Evolutionary conservation across 2,888 invertebrate genomes (phyloP).

Genomic region (Furcula furcula): DNA sequence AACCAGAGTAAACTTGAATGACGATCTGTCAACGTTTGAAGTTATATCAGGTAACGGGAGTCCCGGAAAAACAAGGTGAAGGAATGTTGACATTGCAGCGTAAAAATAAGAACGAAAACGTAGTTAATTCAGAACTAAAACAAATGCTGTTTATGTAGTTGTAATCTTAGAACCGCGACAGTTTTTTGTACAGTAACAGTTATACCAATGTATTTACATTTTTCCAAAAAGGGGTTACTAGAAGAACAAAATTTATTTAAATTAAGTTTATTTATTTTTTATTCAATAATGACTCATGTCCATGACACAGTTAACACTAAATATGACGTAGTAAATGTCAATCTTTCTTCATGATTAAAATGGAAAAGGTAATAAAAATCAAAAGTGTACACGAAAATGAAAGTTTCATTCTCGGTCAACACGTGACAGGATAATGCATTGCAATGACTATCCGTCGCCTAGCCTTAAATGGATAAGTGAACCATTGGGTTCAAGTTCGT

Average conservation of each 20-base stretch:
- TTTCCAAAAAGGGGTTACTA: no score
- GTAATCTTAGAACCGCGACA: no score
- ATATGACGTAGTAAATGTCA: no score
- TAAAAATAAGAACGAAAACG: not conserved
- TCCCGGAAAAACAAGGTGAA: conserved; percentile 7
- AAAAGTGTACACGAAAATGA: conserved; percentile 40
- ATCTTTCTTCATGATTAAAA: not conserved
- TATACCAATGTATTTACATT: no score
- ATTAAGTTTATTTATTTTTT: no score
- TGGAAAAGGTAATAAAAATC: conserved; percentile 18
- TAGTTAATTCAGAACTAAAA: no score
- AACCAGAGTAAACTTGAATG: conserved; percentile 32
- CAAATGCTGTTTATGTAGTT: no score
- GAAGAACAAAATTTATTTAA: no score
- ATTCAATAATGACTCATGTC: no score
- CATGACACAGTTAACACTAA: no score
- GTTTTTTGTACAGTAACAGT: no score
- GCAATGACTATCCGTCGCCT: conserved; percentile 35
- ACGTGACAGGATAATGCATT: conserved; percentile 49
- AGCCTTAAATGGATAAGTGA: conserved; percentile 47
- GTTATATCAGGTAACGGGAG: conserved; percentile 51
- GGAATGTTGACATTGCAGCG: not conserved
- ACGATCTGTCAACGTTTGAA: conserved; percentile 43
- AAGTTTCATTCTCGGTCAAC: conserved; percentile 31
- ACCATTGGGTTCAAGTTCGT: conserved; percentile 61